These are phyloP conservation scores for Nezara viridula DNA, from an alignment of 2,888 invertebrate species.

Conservation along the genomic window DNA sequence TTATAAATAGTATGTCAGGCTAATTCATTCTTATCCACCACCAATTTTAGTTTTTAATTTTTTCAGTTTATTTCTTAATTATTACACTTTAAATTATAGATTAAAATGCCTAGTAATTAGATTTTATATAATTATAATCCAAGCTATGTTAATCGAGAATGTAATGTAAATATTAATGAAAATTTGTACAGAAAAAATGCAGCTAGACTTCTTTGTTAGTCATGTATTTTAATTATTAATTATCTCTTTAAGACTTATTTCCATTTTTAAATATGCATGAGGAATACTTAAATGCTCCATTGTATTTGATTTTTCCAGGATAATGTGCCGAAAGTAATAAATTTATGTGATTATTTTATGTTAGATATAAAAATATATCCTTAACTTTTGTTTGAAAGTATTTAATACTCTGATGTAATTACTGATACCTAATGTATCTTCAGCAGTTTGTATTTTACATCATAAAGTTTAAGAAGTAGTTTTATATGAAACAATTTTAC, in stretches of 20 bases:
- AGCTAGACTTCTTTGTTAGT: neutral
- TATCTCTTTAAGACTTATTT: neutral
- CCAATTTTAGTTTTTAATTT: neutral
- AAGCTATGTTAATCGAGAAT: neutral
- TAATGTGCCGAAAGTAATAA: no score
- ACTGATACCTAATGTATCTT: neutral
- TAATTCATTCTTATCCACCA: neutral
- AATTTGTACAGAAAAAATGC: neutral
- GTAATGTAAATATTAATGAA: neutral
- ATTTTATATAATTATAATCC: neutral
- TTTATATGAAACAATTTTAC: neutral
- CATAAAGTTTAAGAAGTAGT: neutral
- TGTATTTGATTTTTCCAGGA: no score
- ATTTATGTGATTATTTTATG: neutral
- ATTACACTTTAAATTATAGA: neutral
- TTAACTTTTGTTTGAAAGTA: neutral
- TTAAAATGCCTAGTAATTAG: neutral
- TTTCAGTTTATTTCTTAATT: neutral
- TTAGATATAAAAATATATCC: neutral
- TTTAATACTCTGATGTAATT: neutral
- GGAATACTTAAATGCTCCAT: neutral
- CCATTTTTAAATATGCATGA: neutral
- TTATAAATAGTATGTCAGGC: conserved; percentile 9
- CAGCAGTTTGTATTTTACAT: neutral
- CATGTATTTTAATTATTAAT: neutral